These are phyloP conservation scores for Hanleya hanleyi DNA, from an alignment of 2,888 invertebrate genomes.

Conservation along the genomic window DNA sequence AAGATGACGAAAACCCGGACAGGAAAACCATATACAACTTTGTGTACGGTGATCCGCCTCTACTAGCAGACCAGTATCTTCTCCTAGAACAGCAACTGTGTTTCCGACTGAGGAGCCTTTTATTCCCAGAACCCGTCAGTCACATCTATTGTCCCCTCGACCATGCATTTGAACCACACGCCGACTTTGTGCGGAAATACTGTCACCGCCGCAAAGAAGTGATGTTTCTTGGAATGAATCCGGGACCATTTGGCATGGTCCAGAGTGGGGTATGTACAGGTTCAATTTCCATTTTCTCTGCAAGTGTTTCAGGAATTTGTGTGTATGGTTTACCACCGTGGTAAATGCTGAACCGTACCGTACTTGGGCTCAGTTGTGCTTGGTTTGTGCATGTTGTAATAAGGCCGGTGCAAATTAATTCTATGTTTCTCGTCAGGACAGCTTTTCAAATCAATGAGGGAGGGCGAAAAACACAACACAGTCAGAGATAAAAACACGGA, in stretches of 20 bases:
- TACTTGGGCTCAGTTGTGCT: no score
- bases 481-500: no score
- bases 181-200: slow-evolving; percentile 83
- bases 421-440: no score
- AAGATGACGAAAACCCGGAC: slow-evolving; percentile 3
- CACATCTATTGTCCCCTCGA: slow-evolving; percentile 89
- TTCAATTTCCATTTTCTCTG: no score
- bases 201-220: slow-evolving; percentile 80
- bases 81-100: slow-evolving; percentile 60
- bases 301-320: no score
- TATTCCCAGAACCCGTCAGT: slow-evolving; percentile 78
- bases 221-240: slow-evolving; percentile 94
- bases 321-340: no score
- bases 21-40: slow-evolving; percentile 8
- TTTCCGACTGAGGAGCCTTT: slow-evolving; percentile 74
- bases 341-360: no score
- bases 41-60: not conserved
- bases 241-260: slow-evolving; percentile 97
- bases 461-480: no score
- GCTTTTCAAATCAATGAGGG: no score
- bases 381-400: no score
- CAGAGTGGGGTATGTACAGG: slow-evolving; percentile 91
- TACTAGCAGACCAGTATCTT: slow-evolving; percentile 42
- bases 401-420: no score
- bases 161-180: slow-evolving; percentile 87